These are phyloP conservation scores for Aramus guarauna DNA, from an alignment of 2,113 vertebrate species.

Conservation along the genomic window DNA sequence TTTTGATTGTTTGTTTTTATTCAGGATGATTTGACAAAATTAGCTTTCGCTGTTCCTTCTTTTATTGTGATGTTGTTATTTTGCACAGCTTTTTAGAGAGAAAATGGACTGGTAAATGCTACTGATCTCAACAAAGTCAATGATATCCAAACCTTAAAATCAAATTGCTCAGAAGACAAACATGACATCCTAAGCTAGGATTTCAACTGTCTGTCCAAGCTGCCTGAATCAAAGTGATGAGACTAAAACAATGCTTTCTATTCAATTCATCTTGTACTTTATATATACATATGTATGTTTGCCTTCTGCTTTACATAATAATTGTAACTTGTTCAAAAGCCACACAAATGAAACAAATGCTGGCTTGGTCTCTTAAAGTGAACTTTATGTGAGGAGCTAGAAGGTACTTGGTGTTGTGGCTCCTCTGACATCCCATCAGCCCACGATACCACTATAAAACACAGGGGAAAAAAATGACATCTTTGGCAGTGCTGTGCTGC, in stretches of 20 bases:
- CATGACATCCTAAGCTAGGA: background rate
- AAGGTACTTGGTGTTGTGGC: background rate
- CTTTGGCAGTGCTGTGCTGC: background rate
- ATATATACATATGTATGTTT: background rate
- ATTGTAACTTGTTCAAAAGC: background rate
- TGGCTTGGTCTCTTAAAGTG: background rate
- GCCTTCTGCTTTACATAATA: background rate
- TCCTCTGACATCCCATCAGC: background rate
- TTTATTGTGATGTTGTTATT: background rate
- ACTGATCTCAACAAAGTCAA: background rate
- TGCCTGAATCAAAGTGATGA: background rate
- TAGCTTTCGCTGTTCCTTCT: background rate
- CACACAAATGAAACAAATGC: background rate
- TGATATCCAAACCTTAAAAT: background rate
- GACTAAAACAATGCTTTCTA: background rate
- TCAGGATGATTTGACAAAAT: conserved; percentile 35
- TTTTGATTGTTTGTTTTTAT: conserved; percentile 56
- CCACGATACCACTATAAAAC: background rate
- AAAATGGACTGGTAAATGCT: background rate
- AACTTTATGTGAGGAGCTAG: background rate
- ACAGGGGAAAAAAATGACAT: background rate
- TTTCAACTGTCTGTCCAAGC: background rate
- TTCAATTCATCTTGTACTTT: background rate
- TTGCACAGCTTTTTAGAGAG: background rate
- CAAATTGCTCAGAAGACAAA: background rate